Evolutionary conservation across 2,797 vertebrate genomes (phyloP), one percentile per base, ranked within the genome.

Genomic region (Eulemur coronatus): DNA sequence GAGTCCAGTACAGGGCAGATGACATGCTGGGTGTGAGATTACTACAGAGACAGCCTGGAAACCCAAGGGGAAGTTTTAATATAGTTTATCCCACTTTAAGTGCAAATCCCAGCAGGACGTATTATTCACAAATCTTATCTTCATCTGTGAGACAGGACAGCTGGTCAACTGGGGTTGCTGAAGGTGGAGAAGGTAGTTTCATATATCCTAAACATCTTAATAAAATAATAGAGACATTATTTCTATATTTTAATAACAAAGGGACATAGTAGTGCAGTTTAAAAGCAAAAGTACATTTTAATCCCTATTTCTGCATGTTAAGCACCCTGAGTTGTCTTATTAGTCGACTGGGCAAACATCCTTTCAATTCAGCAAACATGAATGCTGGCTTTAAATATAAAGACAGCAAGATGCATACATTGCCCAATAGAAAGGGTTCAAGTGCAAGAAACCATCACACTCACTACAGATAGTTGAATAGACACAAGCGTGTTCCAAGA

Each of bases 171-270:
- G 28, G 6, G 15, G 20, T 8, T 67, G 15, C 17, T 78, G 14
- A 57, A 26, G 13, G 7, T 28, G 10, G 41, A 84, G 2, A 63
- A 57, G 24, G 6, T 15, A 43, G 12, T 65, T 82, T 46, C 63
- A 94, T 61, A 75, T 73, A 84, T 76, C 93, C 78, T 90, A 35
- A 93, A 80, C 1, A 84, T 86, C 24, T 63, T 93, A 35, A 38
- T 52, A 84, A 87, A 81, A 61, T 38, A 57, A 57, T 63, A 15
- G n/a, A 65, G 55, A 0, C 13, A 76, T 41, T 11, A 18, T 61
- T 91, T 70, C 10, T 48, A 48, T 28, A 76, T 10, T 43, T 82
- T 96, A 48, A 38, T 78, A 38, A 15, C 15, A 46, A 91, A 61
- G 2, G 41, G 8, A 18, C 2, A 7, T 50, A 30, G 57, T 26